Percentiles rank a stretch among this genome's conserved stretches.
These are phyloP conservation scores for Agrochola litura DNA, from an alignment of 2,888 invertebrate species.

Conservation along the genomic window DNA sequence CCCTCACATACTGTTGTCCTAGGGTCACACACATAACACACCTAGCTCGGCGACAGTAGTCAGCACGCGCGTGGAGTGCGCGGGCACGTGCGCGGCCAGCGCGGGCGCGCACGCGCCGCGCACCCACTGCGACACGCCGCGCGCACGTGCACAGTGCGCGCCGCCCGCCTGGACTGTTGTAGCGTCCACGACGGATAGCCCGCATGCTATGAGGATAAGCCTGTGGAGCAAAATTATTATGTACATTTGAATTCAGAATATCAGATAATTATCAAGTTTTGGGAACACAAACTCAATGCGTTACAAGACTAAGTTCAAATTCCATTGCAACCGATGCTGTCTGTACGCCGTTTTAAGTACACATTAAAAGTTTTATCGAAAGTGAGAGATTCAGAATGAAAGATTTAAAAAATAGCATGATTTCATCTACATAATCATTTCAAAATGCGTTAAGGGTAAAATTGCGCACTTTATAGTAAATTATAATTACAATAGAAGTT, in stretches of 20 bases:
- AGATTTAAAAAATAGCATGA: background rate
- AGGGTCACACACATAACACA: constrained; percentile 39
- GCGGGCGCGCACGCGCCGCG: constrained; percentile 73
- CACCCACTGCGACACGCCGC: constrained; percentile 75
- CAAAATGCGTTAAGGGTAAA: background rate
- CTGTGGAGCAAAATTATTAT: constrained; percentile 55
- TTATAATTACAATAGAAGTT: too few species aligned
- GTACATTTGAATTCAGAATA: background rate
- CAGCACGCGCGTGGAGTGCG: constrained; percentile 67
- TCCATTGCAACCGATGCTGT: background rate
- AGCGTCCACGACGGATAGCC: constrained; percentile 53
- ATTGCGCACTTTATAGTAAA: background rate
- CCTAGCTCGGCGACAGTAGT: constrained; percentile 68
- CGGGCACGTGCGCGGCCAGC: constrained; percentile 69
- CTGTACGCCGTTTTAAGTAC: background rate
- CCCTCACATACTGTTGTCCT: background rate
- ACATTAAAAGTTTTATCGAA: background rate
- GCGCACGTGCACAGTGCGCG: constrained; percentile 67
- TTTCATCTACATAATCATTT: background rate
- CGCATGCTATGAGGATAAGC: constrained; percentile 76
- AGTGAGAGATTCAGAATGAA: background rate
- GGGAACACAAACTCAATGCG: background rate
- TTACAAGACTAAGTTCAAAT: background rate
- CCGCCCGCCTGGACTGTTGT: background rate
- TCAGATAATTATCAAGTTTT: background rate